These are phyloP conservation scores for Rhagonycha lutea DNA, from an alignment of 2,888 invertebrate species.

Conservation along the genomic window DNA sequence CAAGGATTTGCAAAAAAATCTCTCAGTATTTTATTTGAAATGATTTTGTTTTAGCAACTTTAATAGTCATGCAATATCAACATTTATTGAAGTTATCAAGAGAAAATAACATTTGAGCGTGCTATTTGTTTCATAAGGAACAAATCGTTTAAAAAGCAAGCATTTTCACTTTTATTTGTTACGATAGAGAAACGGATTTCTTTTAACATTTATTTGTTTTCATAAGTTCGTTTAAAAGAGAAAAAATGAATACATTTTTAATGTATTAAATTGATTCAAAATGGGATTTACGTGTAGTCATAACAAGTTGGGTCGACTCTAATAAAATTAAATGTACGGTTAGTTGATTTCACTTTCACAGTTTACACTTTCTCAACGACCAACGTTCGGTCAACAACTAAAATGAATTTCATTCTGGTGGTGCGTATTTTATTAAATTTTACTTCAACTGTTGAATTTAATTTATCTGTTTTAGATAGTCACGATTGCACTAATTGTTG, in stretches of 20 bases:
- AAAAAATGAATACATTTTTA: neutral
- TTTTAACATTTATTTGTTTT: neutral
- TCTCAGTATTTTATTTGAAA: neutral
- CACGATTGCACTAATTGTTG: constrained; percentile 15
- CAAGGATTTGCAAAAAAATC: neutral
- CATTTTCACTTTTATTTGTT: neutral
- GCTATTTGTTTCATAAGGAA: neutral
- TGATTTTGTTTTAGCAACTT: neutral
- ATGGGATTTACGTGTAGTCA: neutral
- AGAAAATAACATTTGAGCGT: neutral
- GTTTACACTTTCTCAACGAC: constrained; percentile 16
- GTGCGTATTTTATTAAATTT: constrained; percentile 10
- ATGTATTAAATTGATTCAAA: neutral
- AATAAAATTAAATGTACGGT: constrained; percentile 4
- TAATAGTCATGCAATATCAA: neutral
- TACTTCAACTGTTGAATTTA: neutral
- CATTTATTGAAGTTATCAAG: neutral
- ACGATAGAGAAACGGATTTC: neutral
- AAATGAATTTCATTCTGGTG: constrained; percentile 26
- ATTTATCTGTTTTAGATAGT: constrained; percentile 29
- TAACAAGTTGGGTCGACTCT: neutral
- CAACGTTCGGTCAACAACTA: constrained; percentile 27
- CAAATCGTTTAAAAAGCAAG: neutral
- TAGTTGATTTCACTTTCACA: constrained; percentile 15
- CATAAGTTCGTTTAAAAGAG: neutral